Conservation (phyloP, 2,113 vertebrate species). For the Machaerirhynchus nigripectus region DNA sequence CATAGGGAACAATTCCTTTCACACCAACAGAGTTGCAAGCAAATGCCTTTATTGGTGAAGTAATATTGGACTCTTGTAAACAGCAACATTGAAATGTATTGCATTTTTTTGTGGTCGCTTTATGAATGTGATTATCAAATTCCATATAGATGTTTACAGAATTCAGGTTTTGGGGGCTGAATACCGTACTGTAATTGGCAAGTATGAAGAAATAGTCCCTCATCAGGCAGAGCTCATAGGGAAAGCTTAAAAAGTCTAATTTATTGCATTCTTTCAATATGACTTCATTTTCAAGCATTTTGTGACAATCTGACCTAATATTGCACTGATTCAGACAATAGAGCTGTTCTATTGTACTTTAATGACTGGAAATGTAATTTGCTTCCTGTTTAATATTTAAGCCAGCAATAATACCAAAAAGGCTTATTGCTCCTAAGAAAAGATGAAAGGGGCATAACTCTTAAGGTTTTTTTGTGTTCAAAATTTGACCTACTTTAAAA, state of each 20-base stretch:
- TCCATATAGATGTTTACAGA: neutral
- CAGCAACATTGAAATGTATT: neutral
- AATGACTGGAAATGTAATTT: slow-evolving; percentile 65
- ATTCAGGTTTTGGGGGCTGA: neutral
- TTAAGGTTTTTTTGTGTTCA: slow-evolving; percentile 57
- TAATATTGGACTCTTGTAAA: neutral
- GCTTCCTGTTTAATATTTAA: slow-evolving; percentile 70
- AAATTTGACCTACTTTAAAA: slow-evolving; percentile 68
- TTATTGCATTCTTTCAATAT: slow-evolving; percentile 62
- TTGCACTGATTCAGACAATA: slow-evolving; percentile 62
- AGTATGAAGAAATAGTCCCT: slow-evolving; percentile 21
- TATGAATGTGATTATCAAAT: neutral
- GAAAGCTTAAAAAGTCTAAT: slow-evolving; percentile 36
- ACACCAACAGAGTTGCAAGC: neutral
- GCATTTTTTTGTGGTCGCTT: neutral
- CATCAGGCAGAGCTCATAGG: neutral
- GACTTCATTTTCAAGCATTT: slow-evolving; percentile 61
- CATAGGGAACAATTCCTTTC: neutral
- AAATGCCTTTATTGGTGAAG: neutral
- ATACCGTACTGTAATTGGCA: slow-evolving; percentile 18
- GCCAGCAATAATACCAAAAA: slow-evolving; percentile 54
- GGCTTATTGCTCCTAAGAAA: slow-evolving; percentile 53
- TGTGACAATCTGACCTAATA: slow-evolving; percentile 58
- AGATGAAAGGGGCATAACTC: slow-evolving; percentile 66
- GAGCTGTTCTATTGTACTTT: slow-evolving; percentile 62